phyloP scores from a whole-genome alignment of 2,113 vertebrate species.

The Felis chaus region DNA sequence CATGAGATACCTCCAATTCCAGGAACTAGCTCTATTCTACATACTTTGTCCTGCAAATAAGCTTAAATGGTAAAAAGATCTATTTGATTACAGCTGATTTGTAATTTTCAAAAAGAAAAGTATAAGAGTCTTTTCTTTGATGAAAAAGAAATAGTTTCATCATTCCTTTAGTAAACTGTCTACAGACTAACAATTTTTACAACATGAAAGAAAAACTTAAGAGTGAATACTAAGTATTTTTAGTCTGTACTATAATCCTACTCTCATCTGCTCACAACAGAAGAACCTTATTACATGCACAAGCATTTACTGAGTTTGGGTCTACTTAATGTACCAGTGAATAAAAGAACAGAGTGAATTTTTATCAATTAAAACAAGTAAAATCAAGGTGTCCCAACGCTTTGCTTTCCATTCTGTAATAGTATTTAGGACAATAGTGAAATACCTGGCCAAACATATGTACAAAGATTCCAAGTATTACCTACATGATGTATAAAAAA shows the following conservation, averaged over 20 bases:
- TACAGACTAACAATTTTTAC: not conserved
- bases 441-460: not conserved
- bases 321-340: not conserved
- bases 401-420: not conserved
- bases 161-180: not conserved
- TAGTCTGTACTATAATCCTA: not conserved
- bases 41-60: not conserved
- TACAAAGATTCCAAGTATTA: not conserved
- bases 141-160: not conserved
- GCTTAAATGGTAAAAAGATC: not conserved
- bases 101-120: not conserved
- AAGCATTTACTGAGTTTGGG: not conserved
- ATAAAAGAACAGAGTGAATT: not conserved
- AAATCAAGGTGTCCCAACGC: slow-evolving; percentile 9
- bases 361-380: slow-evolving; percentile 23
- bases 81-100: slow-evolving; percentile 7
- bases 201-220: not conserved
- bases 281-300: not conserved
- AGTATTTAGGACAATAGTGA: slow-evolving; percentile 15
- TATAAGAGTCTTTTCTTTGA: no score
- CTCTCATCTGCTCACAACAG: not conserved
- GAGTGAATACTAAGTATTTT: slow-evolving; percentile 5
- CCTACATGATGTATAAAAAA: not conserved
- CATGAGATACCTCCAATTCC: not conserved
- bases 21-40: not conserved